phyloP scores from a whole-genome alignment of 2,888 invertebrate genomes.

The Xiphydria camelus region DNA sequence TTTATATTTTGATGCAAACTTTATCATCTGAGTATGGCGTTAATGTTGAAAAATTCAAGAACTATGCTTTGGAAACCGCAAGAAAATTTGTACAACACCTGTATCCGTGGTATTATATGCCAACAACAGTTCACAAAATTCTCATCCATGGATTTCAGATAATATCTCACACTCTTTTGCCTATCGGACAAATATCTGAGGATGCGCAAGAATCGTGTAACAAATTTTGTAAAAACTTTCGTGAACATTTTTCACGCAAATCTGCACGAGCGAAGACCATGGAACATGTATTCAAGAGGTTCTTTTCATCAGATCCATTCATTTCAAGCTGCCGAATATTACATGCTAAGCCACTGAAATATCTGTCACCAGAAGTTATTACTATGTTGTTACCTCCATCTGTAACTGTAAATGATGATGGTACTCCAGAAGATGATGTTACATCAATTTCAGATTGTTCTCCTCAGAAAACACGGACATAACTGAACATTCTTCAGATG shows the following conservation, averaged over 20 bases:
- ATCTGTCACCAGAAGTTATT: constrained; percentile 1
- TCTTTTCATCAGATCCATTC: constrained; percentile 32
- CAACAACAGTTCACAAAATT: constrained; percentile 36
- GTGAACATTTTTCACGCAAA: constrained; percentile 32
- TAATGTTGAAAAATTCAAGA: no score
- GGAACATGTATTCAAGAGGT: constrained; percentile 26
- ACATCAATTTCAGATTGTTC: no score
- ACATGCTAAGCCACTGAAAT: constrained; percentile 8
- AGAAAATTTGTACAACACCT: constrained; percentile 23
- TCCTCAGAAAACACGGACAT: not conserved
- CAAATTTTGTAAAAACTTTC: constrained; percentile 27
- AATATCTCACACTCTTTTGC: constrained; percentile 28
- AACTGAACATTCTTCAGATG: not conserved
- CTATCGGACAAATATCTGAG: constrained; percentile 36
- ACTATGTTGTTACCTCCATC: not conserved
- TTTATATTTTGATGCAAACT: constrained; percentile 14
- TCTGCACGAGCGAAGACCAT: constrained; percentile 25
- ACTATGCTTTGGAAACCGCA: constrained; percentile 20
- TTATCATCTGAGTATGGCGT: constrained; percentile 17
- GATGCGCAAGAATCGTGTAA: constrained; percentile 36
- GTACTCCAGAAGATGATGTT: no score
- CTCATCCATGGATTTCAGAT: constrained; percentile 32
- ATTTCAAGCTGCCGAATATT: constrained; percentile 22
- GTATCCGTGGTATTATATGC: constrained; percentile 43
- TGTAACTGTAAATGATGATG: no score